phyloP scores from a whole-genome alignment of 2,888 invertebrate species.

The Bembecia ichneumoniformis region DNA sequence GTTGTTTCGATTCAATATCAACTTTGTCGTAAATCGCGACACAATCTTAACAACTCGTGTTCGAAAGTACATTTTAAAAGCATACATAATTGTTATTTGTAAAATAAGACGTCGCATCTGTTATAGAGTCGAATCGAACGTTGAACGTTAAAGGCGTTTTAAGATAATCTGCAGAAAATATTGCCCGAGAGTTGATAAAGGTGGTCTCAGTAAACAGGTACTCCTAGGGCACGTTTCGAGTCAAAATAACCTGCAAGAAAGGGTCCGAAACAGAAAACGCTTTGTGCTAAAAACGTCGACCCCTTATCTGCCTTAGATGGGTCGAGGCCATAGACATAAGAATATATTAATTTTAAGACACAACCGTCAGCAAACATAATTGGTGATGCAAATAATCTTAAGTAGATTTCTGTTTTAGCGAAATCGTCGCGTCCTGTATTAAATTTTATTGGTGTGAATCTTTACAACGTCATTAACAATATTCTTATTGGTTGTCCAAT shows the following conservation, averaged over 20 bases:
- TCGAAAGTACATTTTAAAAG: slow-evolving; percentile 30
- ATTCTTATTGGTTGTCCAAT: no score
- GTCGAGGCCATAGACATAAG: slow-evolving; percentile 50
- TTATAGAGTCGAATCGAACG: slow-evolving; percentile 35
- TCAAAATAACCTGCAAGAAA: slow-evolving; percentile 61
- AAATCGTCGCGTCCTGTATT: background rate
- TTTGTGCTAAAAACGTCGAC: slow-evolving; percentile 71
- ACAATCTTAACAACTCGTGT: slow-evolving; percentile 29
- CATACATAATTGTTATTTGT: slow-evolving; percentile 55
- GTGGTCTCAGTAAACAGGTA: slow-evolving; percentile 54
- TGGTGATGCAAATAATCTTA: background rate
- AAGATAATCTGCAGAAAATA: slow-evolving; percentile 62
- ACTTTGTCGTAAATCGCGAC: slow-evolving; percentile 10
- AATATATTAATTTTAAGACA: slow-evolving; percentile 18
- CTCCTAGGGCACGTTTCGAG: slow-evolving; percentile 54
- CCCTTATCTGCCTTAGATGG: slow-evolving; percentile 63
- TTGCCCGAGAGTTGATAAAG: slow-evolving; percentile 51
- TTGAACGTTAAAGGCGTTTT: slow-evolving; percentile 51
- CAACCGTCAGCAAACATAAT: background rate
- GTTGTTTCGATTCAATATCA: slow-evolving; percentile 8
- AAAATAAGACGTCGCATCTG: slow-evolving; percentile 56
- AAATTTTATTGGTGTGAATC: background rate
- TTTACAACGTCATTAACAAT: background rate
- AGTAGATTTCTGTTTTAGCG: background rate
- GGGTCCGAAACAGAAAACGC: slow-evolving; percentile 65